Evolutionary conservation across 2,113 vertebrate species (phyloP).

Genomic region (Stigmatopora nigra): DNA sequence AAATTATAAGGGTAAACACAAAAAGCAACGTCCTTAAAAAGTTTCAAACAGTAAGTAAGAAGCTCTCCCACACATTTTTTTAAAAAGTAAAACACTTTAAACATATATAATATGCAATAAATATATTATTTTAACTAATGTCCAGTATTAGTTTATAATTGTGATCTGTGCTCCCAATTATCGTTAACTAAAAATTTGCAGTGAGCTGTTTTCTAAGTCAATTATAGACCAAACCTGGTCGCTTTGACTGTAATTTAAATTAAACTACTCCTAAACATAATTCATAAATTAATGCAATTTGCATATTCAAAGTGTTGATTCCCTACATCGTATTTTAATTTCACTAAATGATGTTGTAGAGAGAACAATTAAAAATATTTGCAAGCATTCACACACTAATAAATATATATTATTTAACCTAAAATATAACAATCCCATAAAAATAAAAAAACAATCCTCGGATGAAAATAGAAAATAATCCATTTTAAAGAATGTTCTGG

Average conservation of each 20-base stretch:
- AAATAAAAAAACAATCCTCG: not conserved
- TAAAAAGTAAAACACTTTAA: not conserved
- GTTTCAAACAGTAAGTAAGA: slow-evolving; percentile 15
- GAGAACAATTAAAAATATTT: not conserved
- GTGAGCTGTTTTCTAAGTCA: not conserved
- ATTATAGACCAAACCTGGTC: not conserved
- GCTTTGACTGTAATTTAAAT: not conserved
- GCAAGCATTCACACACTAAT: not conserved
- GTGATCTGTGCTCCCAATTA: not conserved
- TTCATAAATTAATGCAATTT: not conserved
- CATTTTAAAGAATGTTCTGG: slow-evolving; percentile 12
- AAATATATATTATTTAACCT: slow-evolving; percentile 5
- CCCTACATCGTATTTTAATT: not conserved
- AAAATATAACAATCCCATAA: not conserved
- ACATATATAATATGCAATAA: too few relatives aligned
- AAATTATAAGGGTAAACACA: slow-evolving; percentile 11
- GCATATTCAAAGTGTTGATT: not conserved
- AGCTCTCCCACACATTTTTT: too few relatives aligned
- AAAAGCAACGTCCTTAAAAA: slow-evolving; percentile 11
- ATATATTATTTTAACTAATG: not conserved
- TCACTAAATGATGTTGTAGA: too few relatives aligned
- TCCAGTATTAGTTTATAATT: not conserved
- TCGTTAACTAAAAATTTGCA: not conserved
- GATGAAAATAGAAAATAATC: slow-evolving; percentile 13
- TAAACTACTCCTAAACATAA: not conserved